These are phyloP conservation scores for Hystrix cristata DNA, from an alignment of 2,113 vertebrate species.

Conservation along the genomic window DNA sequence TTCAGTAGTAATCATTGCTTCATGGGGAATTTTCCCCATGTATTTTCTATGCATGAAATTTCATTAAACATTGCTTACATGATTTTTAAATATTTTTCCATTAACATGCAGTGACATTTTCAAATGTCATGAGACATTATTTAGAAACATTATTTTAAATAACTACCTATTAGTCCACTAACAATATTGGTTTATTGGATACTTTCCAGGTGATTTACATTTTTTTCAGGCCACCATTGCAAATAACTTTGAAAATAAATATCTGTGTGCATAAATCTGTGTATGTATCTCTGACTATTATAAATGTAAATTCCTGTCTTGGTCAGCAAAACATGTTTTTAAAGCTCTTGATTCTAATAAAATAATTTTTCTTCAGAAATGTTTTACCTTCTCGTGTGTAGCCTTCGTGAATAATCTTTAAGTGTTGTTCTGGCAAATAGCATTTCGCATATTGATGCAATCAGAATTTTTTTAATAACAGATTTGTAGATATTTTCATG, in stretches of 20 bases:
- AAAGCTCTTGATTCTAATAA: not conserved
- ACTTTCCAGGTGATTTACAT: not conserved
- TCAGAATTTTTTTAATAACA: not conserved
- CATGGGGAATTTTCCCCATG: not conserved
- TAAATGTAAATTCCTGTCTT: not conserved
- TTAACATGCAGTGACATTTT: not conserved
- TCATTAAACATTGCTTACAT: not conserved
- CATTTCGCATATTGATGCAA: not conserved
- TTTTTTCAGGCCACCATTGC: not conserved
- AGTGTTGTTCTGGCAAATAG: not conserved
- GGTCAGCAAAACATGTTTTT: not conserved
- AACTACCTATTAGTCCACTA: not conserved
- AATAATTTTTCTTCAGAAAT: conserved; percentile 31
- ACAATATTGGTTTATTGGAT: not conserved
- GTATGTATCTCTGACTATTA: not conserved
- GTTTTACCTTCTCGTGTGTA: not conserved
- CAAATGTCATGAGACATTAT: not conserved
- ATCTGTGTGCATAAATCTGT: not conserved
- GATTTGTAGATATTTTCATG: not conserved
- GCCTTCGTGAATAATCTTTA: not conserved
- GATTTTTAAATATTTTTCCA: not conserved
- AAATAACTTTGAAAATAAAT: not conserved
- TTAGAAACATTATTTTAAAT: conserved; percentile 13
- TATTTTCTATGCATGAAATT: not conserved
- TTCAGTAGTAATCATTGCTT: not conserved